Evolutionary conservation across 1,140 invertebrate species (phyloP).

Genomic region (Brachionus calyciflorus): DNA sequence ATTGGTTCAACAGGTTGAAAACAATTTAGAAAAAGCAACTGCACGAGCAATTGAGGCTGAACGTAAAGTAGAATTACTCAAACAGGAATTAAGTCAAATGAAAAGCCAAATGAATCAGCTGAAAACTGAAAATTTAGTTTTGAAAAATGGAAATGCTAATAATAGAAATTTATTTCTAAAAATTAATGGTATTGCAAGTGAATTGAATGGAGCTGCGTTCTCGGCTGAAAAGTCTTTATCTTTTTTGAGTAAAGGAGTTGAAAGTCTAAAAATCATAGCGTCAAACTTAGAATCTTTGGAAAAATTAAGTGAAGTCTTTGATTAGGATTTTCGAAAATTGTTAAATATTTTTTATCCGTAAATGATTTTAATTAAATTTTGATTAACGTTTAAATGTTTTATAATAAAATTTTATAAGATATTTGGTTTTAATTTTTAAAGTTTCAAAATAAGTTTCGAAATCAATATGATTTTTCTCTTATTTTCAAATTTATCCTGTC

Average conservation of each 20-base stretch:
- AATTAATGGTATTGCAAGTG: neutral
- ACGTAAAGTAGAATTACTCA: neutral
- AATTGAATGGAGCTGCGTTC: constrained; percentile 19
- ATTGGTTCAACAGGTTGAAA: constrained; percentile 18
- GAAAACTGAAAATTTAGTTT: constrained; percentile 16
- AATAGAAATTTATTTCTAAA: constrained; percentile 17
- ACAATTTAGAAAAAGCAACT: constrained; percentile 25
- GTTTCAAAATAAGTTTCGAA: no score
- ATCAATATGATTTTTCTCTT: no score
- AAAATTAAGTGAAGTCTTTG: constrained; percentile 11
- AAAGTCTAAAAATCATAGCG: constrained; percentile 8
- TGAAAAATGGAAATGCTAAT: constrained; percentile 23
- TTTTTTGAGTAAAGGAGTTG: constrained; percentile 8
- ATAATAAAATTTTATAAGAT: no score
- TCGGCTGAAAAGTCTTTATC: constrained; percentile 18
- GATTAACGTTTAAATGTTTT: no score
- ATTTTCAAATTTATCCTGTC: no score
- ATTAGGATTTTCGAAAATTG: neutral
- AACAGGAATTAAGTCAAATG: neutral
- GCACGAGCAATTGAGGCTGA: neutral
- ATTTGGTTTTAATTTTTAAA: no score
- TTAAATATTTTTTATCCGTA: no score
- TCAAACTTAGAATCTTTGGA: constrained; percentile 27
- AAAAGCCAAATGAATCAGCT: neutral
- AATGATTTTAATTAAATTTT: no score